A percentile compares a stretch with the other conserved stretches of the same genome.
Conservation (phyloP, 1,140 invertebrate species). For the Caenorhabditis latens region DNA sequence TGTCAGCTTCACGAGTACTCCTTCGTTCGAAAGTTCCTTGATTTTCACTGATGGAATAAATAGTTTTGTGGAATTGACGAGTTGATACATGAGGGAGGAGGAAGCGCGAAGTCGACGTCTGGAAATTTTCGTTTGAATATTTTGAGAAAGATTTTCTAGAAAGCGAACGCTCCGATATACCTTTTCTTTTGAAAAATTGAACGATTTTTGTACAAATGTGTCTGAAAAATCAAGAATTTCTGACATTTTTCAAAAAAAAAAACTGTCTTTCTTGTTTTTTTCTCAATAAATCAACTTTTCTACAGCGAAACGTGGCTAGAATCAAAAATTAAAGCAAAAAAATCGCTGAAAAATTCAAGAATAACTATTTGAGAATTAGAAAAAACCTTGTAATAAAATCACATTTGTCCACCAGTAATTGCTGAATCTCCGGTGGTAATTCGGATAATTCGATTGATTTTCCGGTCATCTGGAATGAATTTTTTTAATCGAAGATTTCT, state of each 20-base stretch:
- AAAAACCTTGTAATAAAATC: not conserved
- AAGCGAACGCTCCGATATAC: no score
- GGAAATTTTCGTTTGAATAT: not conserved
- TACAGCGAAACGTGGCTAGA: no score
- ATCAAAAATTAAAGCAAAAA: no score
- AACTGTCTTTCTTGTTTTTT: no score
- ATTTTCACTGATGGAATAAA: not conserved
- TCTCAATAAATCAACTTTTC: no score
- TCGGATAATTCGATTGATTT: not conserved
- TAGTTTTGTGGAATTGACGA: conserved; percentile 7
- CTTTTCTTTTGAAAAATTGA: not conserved
- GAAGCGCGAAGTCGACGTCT: not conserved
- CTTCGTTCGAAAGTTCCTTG: not conserved
- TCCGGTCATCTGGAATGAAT: not conserved
- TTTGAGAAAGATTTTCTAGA: no score
- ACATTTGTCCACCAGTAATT: not conserved
- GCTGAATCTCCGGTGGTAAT: not conserved
- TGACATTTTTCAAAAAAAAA: no score
- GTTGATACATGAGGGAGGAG: not conserved
- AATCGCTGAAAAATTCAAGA: no score
- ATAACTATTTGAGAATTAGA: not conserved
- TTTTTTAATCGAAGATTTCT: not conserved
- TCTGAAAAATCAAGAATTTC: no score
- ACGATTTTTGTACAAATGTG: not conserved
- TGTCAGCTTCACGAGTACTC: not conserved